phyloP scores from a whole-genome alignment of 1,140 invertebrate genomes.

The Lordiphosa clarofinis region DNA sequence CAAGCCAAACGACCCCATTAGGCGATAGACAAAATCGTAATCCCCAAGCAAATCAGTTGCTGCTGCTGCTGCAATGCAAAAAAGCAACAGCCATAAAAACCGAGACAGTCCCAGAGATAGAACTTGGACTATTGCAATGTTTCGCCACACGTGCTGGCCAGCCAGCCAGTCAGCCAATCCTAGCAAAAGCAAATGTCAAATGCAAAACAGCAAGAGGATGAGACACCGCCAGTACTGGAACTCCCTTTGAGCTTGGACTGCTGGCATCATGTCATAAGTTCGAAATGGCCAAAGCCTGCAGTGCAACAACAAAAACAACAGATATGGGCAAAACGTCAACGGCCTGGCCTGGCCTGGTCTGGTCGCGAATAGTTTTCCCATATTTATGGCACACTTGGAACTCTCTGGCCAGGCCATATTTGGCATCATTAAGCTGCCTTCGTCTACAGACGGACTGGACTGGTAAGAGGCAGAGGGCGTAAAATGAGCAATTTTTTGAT shows the following conservation, averaged over 20 bases:
- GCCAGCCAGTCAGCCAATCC: background rate
- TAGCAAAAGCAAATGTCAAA: conserved; percentile 27
- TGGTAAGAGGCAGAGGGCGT: conserved; percentile 13
- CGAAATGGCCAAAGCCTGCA: conserved; percentile 17
- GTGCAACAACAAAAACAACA: conserved; percentile 3
- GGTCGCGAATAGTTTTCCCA: conserved; percentile 41
- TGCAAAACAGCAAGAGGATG: conserved; percentile 26
- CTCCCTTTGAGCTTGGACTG: conserved; percentile 2
- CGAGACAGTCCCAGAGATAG: conserved; percentile 17
- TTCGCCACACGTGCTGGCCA: conserved; percentile 25
- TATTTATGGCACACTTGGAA: conserved; percentile 31
- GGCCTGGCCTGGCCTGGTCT: conserved; percentile 11
- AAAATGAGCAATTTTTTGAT: conserved; percentile 34
- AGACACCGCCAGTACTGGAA: too few relatives aligned
- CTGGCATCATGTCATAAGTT: conserved; percentile 29
- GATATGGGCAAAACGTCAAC: conserved; percentile 41
- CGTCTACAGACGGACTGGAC: background rate
- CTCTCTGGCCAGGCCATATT: conserved; percentile 31
- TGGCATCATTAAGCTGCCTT: conserved; percentile 48
- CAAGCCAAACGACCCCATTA: conserved; percentile 49
- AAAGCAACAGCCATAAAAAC: conserved; percentile 36
- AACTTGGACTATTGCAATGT: conserved; percentile 3
- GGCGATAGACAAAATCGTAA: conserved; percentile 57
- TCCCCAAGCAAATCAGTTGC: conserved; percentile 57
- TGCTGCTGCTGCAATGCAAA: conserved; percentile 2